These are phyloP conservation scores for Semicossyphus pulcher DNA, from an alignment of 2,113 vertebrate genomes.

Conservation along the genomic window DNA sequence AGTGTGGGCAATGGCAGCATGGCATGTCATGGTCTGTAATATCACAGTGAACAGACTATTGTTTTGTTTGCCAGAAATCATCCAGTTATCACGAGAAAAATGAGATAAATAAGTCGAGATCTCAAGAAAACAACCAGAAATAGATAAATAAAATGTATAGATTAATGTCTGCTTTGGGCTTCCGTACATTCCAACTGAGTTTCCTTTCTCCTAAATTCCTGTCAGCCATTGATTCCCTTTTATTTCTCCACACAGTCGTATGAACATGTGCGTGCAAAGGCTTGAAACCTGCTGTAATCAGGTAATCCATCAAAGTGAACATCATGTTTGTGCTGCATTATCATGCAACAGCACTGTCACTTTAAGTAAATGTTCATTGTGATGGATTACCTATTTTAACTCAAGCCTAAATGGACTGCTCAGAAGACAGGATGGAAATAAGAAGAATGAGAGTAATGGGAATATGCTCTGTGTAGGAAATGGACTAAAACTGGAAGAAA, in stretches of 20 bases:
- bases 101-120: too few relatives aligned
- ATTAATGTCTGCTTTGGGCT: too few relatives aligned
- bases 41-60: too few relatives aligned
- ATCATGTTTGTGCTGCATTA: conserved; percentile 1
- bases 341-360: conserved; percentile 17
- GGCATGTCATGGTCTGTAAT: too few relatives aligned
- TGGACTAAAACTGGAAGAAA: not conserved
- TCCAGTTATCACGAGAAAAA: too few relatives aligned
- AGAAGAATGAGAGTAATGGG: not conserved
- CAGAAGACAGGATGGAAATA: not conserved
- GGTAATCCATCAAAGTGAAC: conserved; percentile 42
- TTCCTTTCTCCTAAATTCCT: not conserved
- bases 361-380: conserved; percentile 29
- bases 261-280: not conserved
- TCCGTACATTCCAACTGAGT: not conserved
- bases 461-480: not conserved
- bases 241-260: not conserved
- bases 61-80: too few relatives aligned
- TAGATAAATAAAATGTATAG: too few relatives aligned
- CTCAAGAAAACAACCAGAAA: too few relatives aligned
- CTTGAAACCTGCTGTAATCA: conserved; percentile 3
- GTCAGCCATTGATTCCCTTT: not conserved
- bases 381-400: conserved; percentile 37
- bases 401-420: conserved; percentile 2
- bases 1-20: too few relatives aligned